These are phyloP conservation scores for Intellagama lesueurii DNA, from an alignment of 2,797 vertebrate genomes.

Conservation along the genomic window DNA sequence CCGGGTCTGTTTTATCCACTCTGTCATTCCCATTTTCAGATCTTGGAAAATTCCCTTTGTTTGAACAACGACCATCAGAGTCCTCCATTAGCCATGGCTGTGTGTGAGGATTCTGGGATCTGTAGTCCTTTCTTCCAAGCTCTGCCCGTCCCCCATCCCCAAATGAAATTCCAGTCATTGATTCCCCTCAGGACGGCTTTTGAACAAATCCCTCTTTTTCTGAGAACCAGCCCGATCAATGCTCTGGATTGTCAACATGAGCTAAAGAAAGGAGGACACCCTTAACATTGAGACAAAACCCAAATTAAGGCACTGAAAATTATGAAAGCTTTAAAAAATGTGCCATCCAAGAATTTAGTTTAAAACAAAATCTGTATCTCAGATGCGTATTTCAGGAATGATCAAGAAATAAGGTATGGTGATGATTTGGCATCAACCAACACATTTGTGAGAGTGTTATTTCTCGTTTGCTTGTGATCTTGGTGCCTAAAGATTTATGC, in stretches of 20 bases:
- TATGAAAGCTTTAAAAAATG: not conserved
- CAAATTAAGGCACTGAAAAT: not conserved
- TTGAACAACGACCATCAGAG: no score
- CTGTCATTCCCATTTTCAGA: no score
- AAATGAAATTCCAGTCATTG: no score
- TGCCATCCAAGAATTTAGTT: not conserved
- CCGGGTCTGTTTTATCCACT: no score
- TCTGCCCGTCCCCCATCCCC: no score
- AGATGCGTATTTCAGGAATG: not conserved
- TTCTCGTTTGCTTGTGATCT: conserved; percentile 39
- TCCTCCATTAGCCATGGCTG: no score
- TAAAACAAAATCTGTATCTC: not conserved
- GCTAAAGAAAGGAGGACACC: not conserved
- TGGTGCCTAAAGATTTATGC: conserved; percentile 36
- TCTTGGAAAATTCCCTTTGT: no score
- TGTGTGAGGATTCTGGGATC: no score
- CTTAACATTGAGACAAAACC: no score
- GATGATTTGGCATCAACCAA: conserved; percentile 66
- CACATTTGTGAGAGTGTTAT: conserved; percentile 49
- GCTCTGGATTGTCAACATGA: not conserved
- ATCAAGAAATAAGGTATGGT: conserved; percentile 62
- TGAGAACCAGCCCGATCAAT: not conserved
- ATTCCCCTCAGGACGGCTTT: no score
- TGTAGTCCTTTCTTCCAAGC: no score
- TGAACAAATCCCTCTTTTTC: no score